Percentiles rank a stretch among this genome's conserved stretches.
phyloP scores from a whole-genome alignment of 2,888 invertebrate genomes.

The Macrosiphum euphorbiae region DNA sequence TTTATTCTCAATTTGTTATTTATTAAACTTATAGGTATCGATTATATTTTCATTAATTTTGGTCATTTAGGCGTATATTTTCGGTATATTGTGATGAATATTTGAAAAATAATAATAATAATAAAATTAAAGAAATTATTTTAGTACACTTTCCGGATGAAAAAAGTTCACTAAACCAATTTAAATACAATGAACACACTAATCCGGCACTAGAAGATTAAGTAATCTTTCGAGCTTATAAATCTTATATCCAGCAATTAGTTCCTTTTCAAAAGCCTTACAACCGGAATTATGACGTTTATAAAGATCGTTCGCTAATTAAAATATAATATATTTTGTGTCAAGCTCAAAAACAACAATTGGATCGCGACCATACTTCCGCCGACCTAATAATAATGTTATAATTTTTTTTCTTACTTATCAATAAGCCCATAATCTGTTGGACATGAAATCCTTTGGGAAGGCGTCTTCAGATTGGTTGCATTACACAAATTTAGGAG shows the following conservation, averaged over 20 bases:
- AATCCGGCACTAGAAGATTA: not conserved
- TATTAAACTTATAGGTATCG: not conserved
- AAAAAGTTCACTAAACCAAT: not conserved
- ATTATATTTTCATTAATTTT: not conserved
- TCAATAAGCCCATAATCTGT: not conserved
- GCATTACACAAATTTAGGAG: not conserved
- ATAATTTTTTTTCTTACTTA: not conserved
- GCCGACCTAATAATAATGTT: not conserved
- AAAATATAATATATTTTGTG: not conserved
- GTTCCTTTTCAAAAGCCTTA: not conserved
- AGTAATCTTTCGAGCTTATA: not conserved
- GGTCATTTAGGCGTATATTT: not conserved
- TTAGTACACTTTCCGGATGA: not conserved
- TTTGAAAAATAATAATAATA: not conserved
- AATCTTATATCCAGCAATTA: not conserved
- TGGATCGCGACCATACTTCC: not conserved
- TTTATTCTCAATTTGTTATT: not conserved
- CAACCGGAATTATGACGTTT: not conserved
- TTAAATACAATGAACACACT: not conserved
- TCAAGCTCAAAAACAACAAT: not conserved
- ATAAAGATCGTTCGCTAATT: not conserved
- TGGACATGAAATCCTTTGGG: not conserved
- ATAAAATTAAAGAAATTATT: not conserved
- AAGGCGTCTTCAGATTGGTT: not conserved
- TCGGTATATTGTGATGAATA: not conserved